phyloP scores from a whole-genome alignment of 2,888 invertebrate species.

The Saturnia japonica region DNA sequence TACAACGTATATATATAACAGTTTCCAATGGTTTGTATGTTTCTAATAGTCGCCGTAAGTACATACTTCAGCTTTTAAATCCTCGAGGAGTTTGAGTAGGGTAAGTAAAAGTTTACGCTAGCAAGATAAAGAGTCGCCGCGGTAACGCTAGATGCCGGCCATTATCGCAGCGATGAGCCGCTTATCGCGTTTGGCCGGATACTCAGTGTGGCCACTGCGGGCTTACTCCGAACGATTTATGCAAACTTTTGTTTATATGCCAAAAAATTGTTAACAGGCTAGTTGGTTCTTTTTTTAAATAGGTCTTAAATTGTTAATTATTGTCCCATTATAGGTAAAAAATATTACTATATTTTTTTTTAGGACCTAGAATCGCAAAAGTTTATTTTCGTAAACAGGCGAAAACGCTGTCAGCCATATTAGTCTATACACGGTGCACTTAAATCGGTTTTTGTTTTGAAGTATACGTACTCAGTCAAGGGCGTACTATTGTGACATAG shows the following conservation, averaged over 20 bases:
- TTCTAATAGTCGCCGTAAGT: neutral
- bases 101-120: slow-evolving; percentile 38
- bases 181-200: slow-evolving; percentile 38
- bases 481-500: too few relatives aligned
- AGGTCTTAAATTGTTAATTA: too few relatives aligned
- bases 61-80: slow-evolving; percentile 15
- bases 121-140: slow-evolving; percentile 40
- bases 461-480: too few relatives aligned
- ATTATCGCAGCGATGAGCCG: slow-evolving; percentile 43
- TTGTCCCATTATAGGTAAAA: too few relatives aligned
- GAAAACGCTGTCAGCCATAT: too few relatives aligned
- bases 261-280: neutral
- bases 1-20: neutral
- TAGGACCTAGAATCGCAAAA: too few relatives aligned
- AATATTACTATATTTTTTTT: too few relatives aligned
- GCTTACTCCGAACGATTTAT: slow-evolving; percentile 7
- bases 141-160: slow-evolving; percentile 30
- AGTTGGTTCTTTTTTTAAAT: too few relatives aligned
- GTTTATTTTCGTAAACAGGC: too few relatives aligned
- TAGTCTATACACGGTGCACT: too few relatives aligned
- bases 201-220: slow-evolving; percentile 4
- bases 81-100: slow-evolving; percentile 22
- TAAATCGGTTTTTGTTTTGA: too few relatives aligned
- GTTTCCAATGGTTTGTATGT: neutral
- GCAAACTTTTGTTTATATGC: neutral